Evolutionary conservation across 2,113 vertebrate species (phyloP).

Genomic region (Urocolius indicus): DNA sequence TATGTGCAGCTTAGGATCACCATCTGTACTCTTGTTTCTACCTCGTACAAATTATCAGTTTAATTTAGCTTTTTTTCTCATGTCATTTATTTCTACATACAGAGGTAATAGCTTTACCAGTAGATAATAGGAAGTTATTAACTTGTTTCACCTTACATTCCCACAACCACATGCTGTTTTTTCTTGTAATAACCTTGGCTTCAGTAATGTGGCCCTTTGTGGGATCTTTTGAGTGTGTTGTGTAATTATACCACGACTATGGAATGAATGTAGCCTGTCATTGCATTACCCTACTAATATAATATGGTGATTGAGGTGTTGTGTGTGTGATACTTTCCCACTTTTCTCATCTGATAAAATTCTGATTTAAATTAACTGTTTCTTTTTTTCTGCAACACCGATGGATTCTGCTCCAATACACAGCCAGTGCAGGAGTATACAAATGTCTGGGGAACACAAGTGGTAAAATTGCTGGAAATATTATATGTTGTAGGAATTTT

Average conservation of each 20-base stretch:
- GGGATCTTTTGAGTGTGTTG: background rate
- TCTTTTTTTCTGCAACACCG: background rate
- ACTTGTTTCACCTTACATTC: constrained; percentile 58
- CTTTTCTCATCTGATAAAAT: background rate
- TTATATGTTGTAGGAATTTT: background rate
- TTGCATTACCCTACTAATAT: background rate
- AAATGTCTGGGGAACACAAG: background rate
- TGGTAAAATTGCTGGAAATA: background rate
- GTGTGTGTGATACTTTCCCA: background rate
- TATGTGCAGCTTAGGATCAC: background rate
- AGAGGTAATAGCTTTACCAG: background rate
- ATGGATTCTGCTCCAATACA: background rate
- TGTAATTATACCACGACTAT: background rate
- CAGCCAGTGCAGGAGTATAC: background rate
- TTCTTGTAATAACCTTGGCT: constrained; percentile 52
- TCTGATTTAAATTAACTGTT: background rate
- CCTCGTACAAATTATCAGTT: constrained; percentile 27
- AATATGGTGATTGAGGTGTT: background rate
- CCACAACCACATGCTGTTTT: constrained; percentile 20
- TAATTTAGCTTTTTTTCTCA: constrained; percentile 26
- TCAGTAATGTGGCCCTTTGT: background rate
- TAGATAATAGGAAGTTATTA: constrained; percentile 66
- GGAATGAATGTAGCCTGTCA: background rate
- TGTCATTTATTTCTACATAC: constrained; percentile 5
- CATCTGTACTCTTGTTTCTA: constrained; percentile 17